These are phyloP conservation scores for Sporophila hypoxantha DNA, from an alignment of 2,113 vertebrate genomes.

Conservation along the genomic window DNA sequence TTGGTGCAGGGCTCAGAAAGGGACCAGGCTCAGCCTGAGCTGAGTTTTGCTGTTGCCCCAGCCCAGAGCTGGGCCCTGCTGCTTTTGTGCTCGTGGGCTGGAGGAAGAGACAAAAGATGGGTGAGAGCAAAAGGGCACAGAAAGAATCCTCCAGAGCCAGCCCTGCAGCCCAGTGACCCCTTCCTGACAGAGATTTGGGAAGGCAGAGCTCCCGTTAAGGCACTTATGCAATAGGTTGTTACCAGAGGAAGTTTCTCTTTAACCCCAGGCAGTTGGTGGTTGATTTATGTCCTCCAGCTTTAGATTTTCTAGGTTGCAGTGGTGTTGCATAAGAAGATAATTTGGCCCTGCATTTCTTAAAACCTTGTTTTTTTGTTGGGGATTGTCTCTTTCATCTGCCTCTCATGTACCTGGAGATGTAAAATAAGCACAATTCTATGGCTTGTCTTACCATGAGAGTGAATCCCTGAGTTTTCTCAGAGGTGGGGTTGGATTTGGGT, in stretches of 20 bases:
- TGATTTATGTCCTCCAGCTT: slow-evolving; percentile 46
- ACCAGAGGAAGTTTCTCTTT: slow-evolving; percentile 25
- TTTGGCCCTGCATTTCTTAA: not conserved
- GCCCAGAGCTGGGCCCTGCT: not conserved
- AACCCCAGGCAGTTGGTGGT: slow-evolving; percentile 44
- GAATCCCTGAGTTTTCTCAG: not conserved
- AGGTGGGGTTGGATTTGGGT: not conserved
- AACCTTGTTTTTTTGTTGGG: not conserved
- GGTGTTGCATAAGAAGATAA: slow-evolving; percentile 9
- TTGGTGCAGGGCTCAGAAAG: not conserved
- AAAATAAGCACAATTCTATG: not conserved
- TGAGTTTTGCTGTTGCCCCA: accelerated
- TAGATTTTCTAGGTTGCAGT: not conserved
- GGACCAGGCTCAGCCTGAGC: not conserved
- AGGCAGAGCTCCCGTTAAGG: not conserved
- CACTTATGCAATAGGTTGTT: not conserved
- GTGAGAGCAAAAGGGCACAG: not conserved
- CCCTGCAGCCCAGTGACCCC: accelerated
- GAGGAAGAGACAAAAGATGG: not conserved
- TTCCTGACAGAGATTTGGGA: not conserved
- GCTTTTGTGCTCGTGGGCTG: not conserved
- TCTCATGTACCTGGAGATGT: accelerated
- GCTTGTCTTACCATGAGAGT: accelerated
- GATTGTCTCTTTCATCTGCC: not conserved
- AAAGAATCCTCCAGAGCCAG: not conserved